Evolutionary conservation across 2,888 invertebrate species (phyloP), one percentile per base, ranked within the genome.

Genomic region (Acrobeloides nanus): DNA sequence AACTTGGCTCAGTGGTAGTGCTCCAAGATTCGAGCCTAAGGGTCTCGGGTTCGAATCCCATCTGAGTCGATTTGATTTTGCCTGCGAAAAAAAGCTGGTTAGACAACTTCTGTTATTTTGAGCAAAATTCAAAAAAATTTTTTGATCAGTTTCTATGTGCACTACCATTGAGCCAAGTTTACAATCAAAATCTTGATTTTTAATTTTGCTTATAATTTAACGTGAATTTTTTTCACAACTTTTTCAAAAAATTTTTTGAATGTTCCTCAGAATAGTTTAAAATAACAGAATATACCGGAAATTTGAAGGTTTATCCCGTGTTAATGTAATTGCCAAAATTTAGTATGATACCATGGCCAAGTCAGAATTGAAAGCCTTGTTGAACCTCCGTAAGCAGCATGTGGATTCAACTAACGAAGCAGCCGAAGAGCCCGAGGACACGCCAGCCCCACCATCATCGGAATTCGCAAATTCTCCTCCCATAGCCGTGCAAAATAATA

Each of bases 291-390:
- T 15, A 15, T 12, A 12, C n/a, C n/a, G n/a, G n/a, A n/a, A n/a
- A n/a, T n/a, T n/a, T n/a, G n/a, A n/a, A n/a, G n/a, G n/a, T n/a
- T n/a, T n/a, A n/a, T n/a, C n/a, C n/a, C n/a, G n/a, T n/a, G n/a
- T n/a, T n/a, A n/a, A 29, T 29, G 31, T 12, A 29, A 12, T 20
- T 18, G 33, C 6, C 12, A 15, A 3, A 0, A 47, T 65, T 46
- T 53, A 71, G 71, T 71, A 64, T 48, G 53, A 55, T 17, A 68
- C 66, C 1, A 54, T 56, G n/a, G 57, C 62, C 4, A 60, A 57
- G 25, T 61, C 56, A 37, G 69, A 71, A 43, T 53, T 71, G 42
- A 59, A 57, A 24, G 70, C 71, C 6, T 65, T 71, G 38, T 54
- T 71, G 17, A 57, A 58, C 15, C 40, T 59, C 35, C 55, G 68